Conservation (phyloP, 2,113 vertebrate species). For the Saccopteryx bilineata region DNA sequence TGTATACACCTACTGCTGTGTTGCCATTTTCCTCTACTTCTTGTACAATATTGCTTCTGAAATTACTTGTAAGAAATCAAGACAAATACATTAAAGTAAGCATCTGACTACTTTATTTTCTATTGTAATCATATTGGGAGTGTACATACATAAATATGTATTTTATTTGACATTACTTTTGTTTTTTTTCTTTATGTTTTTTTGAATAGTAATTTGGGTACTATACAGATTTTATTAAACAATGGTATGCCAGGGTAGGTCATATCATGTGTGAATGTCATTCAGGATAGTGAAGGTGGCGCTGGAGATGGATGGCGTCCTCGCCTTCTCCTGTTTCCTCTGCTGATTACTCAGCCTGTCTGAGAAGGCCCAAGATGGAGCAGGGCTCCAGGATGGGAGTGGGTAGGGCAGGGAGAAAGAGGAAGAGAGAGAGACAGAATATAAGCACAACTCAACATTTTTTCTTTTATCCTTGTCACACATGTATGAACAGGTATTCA, state of each 20-base stretch:
- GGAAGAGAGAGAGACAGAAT: background rate
- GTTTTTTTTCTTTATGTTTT: background rate
- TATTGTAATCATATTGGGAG: background rate
- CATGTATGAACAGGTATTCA: fast-evolving
- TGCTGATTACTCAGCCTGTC: too few species aligned
- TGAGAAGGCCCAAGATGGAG: background rate
- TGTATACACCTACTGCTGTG: fast-evolving
- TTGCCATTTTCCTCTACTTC: background rate
- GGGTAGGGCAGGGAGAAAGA: background rate
- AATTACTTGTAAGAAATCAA: background rate
- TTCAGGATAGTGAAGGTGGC: background rate
- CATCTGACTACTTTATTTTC: background rate
- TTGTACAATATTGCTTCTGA: background rate
- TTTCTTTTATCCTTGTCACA: background rate
- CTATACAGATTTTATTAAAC: background rate
- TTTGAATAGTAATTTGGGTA: background rate
- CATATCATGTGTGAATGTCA: fast-evolving
- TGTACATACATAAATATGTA: background rate
- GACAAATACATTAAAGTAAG: background rate
- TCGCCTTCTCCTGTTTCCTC: background rate
- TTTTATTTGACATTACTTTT: background rate
- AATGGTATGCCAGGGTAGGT: too few species aligned
- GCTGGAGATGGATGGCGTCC: fast-evolving
- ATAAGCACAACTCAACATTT: background rate
- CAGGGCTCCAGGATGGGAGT: background rate